Base-by-base conservation (phyloP, 2,888 invertebrate species). In the Cabera pusaria region DNA sequence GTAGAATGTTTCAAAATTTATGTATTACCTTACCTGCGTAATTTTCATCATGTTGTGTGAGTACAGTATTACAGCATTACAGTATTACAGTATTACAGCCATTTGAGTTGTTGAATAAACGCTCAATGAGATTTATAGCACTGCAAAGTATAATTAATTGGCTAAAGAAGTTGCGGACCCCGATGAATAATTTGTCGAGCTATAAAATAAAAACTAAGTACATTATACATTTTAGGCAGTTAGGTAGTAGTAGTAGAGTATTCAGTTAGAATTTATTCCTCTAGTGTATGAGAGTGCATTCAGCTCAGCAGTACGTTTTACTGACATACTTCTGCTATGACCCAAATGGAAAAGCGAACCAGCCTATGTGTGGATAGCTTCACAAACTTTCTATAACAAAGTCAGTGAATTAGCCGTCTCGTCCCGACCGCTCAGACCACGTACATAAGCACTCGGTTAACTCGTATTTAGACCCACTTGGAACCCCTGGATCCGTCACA, bases 361-460 rank as follows among this genome's bases (percentile, higher is more conserved):
- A n/a, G n/a, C 65, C 69, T 62, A 67, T 72, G 75, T 66, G 60
- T 60, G 59, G 66, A 73, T 67, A 72, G 66, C 64, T 72, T 64
- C 60, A 51, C 63, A 55, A 66, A 68, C 60, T 63, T 62, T 55
- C 56, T 56, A 59, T 61, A 54, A 38, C 36, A 41, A 29, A 52
- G 44, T 56, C 49, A 49, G 49, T 31, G 39, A 48, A 61, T 56
- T 52, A 56, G 51, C 56, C 44, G 34, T 46, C 43, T 28, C n/a
- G n/a, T 39, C 32, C 45, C 47, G 41, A 40, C 46, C 50, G 37
- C 48, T 22, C 42, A 41, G 44, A 36, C 32, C 39, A 36, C 31
- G 22, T 42, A 34, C 42, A 24, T 28, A 46, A 39, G 32, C 22
- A 59, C 41, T 42, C 52, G 43, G 51, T 58, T 56, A 59, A 59